These are phyloP conservation scores for Anastrepha ludens DNA, from an alignment of 1,140 invertebrate species.

Conservation along the genomic window DNA sequence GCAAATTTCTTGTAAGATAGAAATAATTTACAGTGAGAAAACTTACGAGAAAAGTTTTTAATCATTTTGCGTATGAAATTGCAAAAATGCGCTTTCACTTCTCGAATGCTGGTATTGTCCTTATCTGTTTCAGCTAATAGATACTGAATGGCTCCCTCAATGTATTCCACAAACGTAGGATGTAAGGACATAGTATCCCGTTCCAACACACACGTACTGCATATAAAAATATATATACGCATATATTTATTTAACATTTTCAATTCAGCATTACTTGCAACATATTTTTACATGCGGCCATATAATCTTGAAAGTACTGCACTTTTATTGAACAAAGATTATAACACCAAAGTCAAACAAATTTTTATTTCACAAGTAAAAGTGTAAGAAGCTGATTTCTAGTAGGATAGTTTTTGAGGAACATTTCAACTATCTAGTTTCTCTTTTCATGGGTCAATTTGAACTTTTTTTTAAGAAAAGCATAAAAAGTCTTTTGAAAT, in stretches of 20 bases:
- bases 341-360: too few relatives aligned
- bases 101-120: constrained; percentile 84
- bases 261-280: too few relatives aligned
- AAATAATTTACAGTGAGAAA: constrained; percentile 28
- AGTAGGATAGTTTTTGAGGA: too few relatives aligned
- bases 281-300: too few relatives aligned
- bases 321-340: too few relatives aligned
- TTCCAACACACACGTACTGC: constrained; percentile 88
- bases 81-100: constrained; percentile 95
- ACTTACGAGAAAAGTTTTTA: constrained; percentile 91
- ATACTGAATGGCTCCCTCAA: constrained; percentile 94
- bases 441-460: too few relatives aligned
- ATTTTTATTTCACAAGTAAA: too few relatives aligned
- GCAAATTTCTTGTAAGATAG: neutral
- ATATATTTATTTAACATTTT: constrained; percentile 1
- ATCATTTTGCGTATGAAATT: constrained; percentile 95
- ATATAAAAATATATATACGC: constrained; percentile 56
- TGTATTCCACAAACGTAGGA: constrained; percentile 93
- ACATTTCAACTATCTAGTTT: too few relatives aligned
- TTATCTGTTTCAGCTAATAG: constrained; percentile 94
- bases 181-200: constrained; percentile 87
- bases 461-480: too few relatives aligned
- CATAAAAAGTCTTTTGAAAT: too few relatives aligned
- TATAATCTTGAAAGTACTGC: too few relatives aligned
- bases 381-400: too few relatives aligned